Base-by-base conservation (phyloP, 2,888 invertebrate species). In the Erynnis tages region DNA sequence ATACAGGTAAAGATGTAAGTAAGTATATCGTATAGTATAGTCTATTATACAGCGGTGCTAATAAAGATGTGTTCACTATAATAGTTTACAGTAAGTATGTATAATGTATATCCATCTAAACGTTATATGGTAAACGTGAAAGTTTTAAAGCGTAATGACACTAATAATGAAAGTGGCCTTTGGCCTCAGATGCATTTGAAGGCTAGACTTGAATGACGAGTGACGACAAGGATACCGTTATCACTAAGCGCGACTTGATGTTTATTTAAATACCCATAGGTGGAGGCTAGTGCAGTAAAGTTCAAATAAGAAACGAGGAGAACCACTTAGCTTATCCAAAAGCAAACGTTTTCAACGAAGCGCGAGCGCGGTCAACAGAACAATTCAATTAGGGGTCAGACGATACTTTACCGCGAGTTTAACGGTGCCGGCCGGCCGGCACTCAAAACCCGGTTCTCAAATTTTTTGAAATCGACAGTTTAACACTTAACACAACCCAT, bases 321-420 rank as follows among this genome's bases (percentile, higher is more conserved):
- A 41, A 53, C 53, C 57, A 61, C 56, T 61, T 60, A 59, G 53
- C 58, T 76, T 77, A 82, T 80, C 79, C 69, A 61, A 74, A 74
- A 67, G 76, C 71, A 65, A 65, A 65, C 55, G 63, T 54, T 54
- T 52, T 54, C 52, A 40, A 29, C 43, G 43, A 29, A 53, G 77
- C 74, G 76, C 72, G 54, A 53, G 77, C 74, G 76, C 72, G 54
- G 45, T 59, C 54, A 55, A 54, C 59, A 61, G 59, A 58, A 66
- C 62, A 66, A 63, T 69, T 67, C 72, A 76, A 78, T 73, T 76
- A 80, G 78, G 83, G 82, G 85, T 78, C 86, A 82, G 65, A 59
- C 69, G 59, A 60, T 69, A 70, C 63, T 71, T 74, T 68, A 69
- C 64, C 64, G 69, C 69, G 76, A 69, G 74, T 79, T 82, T 87